These are phyloP conservation scores for Drosophila ohnishii DNA, from an alignment of 1,140 invertebrate species.

Conservation along the genomic window DNA sequence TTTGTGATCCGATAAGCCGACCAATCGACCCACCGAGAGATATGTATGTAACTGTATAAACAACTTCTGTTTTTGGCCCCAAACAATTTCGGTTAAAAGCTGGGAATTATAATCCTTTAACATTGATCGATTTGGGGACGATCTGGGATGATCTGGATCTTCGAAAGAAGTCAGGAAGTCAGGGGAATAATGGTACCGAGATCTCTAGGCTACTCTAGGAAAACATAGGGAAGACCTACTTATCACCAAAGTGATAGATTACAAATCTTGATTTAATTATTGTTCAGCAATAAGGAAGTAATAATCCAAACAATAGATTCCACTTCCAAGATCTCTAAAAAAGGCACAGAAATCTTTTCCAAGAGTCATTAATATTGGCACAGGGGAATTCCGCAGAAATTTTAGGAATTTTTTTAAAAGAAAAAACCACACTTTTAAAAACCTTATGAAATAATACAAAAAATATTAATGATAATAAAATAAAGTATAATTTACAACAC, in stretches of 20 bases:
- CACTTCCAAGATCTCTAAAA: neutral
- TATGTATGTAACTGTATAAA: constrained; percentile 22
- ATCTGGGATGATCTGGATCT: neutral
- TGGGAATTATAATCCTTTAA: neutral
- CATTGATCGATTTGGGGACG: neutral
- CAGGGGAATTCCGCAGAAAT: neutral
- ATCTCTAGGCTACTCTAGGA: neutral
- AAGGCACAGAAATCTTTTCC: too few relatives aligned
- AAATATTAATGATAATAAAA: too few relatives aligned
- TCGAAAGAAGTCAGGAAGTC: neutral
- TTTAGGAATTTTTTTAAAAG: too few relatives aligned
- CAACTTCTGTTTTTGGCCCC: constrained; percentile 26
- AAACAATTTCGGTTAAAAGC: constrained; percentile 4
- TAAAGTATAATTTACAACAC: too few relatives aligned
- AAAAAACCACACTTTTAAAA: too few relatives aligned
- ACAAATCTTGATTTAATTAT: neutral
- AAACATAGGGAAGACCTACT: neutral
- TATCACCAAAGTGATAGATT: neutral
- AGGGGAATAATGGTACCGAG: neutral
- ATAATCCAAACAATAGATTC: neutral
- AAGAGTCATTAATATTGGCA: too few relatives aligned
- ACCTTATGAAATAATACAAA: too few relatives aligned
- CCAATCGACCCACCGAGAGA: constrained; percentile 9
- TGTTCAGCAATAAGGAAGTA: neutral
- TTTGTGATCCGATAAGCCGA: constrained; percentile 37